Evolutionary conservation across 2,113 vertebrate genomes (phyloP).

Genomic region (Aix galericulata): DNA sequence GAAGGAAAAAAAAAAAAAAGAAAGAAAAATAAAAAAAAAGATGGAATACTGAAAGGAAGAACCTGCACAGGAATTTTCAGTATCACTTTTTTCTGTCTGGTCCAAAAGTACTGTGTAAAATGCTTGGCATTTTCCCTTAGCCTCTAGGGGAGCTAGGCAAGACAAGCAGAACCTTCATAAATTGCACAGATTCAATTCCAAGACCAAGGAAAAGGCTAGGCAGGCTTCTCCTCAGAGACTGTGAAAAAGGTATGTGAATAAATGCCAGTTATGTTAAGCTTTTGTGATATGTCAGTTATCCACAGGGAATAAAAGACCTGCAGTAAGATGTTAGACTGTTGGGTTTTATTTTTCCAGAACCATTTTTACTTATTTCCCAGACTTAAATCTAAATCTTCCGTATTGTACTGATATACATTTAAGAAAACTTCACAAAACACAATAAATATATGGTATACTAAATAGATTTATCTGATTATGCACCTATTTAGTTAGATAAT

Average conservation of each 20-base stretch:
- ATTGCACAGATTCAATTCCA: neutral
- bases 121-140: neutral
- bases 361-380: neutral
- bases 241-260: neutral
- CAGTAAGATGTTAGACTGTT: neutral
- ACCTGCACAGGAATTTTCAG: neutral
- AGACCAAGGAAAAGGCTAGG: neutral
- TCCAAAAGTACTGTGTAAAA: neutral
- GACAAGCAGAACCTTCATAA: neutral
- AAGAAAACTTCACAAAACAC: neutral
- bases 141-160: neutral
- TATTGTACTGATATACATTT: neutral
- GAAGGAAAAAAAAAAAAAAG: neutral
- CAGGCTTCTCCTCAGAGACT: neutral
- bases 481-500: neutral
- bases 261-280: neutral
- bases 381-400: neutral
- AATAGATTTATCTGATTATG: neutral
- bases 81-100: neutral
- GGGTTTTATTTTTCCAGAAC: neutral
- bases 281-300: neutral
- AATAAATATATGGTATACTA: neutral
- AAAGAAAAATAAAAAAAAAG: neutral
- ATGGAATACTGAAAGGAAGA: neutral
- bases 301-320: neutral